Evolutionary conservation across 2,888 invertebrate species (phyloP).

Genomic region (Drosophila picticornis): DNA sequence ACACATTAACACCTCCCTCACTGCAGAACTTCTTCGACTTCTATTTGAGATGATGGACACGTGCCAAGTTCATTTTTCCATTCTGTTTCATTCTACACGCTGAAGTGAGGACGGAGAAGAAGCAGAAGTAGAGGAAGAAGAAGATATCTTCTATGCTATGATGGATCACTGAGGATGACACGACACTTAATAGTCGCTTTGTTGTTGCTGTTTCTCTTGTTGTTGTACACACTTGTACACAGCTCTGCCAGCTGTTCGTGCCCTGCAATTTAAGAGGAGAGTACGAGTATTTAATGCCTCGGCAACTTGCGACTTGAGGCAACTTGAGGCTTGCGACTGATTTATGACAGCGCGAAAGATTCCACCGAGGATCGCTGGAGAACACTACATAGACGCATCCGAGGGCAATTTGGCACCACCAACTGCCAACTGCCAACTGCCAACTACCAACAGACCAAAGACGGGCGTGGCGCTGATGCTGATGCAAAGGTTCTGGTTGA

Average conservation of each 20-base stretch:
- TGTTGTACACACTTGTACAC: conserved; percentile 12
- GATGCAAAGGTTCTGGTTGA: conserved; percentile 4
- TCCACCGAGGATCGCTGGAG: conserved; percentile 39
- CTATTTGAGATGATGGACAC: conserved; percentile 68
- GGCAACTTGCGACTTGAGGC: conserved; percentile 36
- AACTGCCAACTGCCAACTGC: conserved; percentile 17
- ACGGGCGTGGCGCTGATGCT: conserved; percentile 70
- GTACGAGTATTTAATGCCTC: conserved; percentile 69
- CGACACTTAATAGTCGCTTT: conserved; percentile 72
- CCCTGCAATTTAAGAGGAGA: conserved; percentile 75
- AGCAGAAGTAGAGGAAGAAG: background rate
- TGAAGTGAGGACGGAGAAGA: background rate
- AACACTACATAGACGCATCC: conserved; percentile 37
- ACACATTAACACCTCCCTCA: conserved; percentile 59
- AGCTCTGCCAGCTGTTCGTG: conserved; percentile 60
- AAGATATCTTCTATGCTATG: conserved; percentile 63
- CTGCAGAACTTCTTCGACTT: conserved; percentile 25
- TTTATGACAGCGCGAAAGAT: conserved; percentile 74
- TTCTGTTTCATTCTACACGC: conserved; percentile 19
- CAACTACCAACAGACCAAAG: conserved; percentile 38
- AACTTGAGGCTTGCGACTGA: conserved; percentile 68
- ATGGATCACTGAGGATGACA: conserved; percentile 77
- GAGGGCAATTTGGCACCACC: conserved; percentile 68
- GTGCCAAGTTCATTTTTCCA: conserved; percentile 72
- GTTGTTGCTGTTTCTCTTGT: conserved; percentile 46